Evolutionary conservation across 2,888 invertebrate genomes (phyloP), one percentile per base, ranked within the genome.

Genomic region (Thymelicus sylvestris): DNA sequence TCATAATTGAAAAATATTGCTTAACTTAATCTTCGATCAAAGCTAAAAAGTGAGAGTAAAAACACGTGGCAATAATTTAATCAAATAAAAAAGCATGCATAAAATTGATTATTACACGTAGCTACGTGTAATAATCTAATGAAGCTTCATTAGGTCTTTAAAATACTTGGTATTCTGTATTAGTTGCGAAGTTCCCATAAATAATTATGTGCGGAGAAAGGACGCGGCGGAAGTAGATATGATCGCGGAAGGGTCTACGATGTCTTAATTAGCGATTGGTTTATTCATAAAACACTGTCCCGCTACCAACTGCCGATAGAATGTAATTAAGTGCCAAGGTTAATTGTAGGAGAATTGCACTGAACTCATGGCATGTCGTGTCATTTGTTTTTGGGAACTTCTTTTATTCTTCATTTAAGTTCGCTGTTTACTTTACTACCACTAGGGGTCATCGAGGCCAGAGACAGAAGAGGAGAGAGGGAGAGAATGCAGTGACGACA

Each of bases 111-210:
- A n/a, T 60, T 52, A 60, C 59, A 64, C 39, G 57, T 69, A 64
- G 65, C n/a, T n/a, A n/a, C n/a, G n/a, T n/a, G n/a, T n/a, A n/a
- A n/a, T n/a, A n/a, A n/a, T n/a, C n/a, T n/a, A n/a, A n/a, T n/a
- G n/a, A n/a, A n/a, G n/a, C 50, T 70, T 65, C 65, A 70, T 70
- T 70, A 65, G 70, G 69, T 69, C 59, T 60, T 6, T 47, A 44
- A 69, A 69, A 63, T 70, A 65, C 60, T 70, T 70, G 39, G 59
- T 65, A 70, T 70, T 70, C 70, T 59, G 65, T 60, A 70, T 70
- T 70, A 65, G 70, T 70, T 70, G 70, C 70, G 65, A 52, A 60
- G 65, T 70, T 65, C 70, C 70, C 70, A 70, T 70, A 70, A 70
- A 70, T 70, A 70, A 70, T 70, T 65, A 65, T 44, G 65, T 70